phyloP scores from a whole-genome alignment of 1,140 invertebrate genomes.

The Melipona quadrifasciata region DNA sequence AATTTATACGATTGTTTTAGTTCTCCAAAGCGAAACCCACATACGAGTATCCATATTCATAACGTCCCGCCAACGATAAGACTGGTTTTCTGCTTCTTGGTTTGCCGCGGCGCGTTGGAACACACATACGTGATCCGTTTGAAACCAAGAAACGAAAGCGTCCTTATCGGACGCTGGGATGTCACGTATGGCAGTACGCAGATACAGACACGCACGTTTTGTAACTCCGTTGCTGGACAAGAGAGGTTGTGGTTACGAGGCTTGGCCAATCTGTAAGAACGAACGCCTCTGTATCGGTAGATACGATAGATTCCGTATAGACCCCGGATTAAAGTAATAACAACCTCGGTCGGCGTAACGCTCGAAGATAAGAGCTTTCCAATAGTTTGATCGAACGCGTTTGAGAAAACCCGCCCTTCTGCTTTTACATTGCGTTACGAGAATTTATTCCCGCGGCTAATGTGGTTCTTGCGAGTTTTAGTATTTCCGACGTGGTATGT shows the following conservation, averaged over 20 bases:
- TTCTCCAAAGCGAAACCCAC: background rate
- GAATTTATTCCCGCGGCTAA: conserved; percentile 2
- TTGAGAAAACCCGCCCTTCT: background rate
- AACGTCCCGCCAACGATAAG: conserved; percentile 12
- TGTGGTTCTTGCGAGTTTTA: background rate
- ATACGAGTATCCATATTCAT: conserved; percentile 7
- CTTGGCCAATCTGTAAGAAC: background rate
- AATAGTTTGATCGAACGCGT: conserved; percentile 1
- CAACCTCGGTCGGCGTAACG: background rate
- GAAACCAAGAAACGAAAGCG: conserved; percentile 2
- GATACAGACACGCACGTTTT: background rate
- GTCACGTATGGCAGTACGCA: background rate
- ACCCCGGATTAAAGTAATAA: conserved; percentile 7
- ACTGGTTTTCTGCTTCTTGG: conserved; percentile 17
- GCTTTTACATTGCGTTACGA: background rate
- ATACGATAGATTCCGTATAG: background rate
- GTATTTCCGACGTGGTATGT: background rate
- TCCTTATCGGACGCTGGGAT: conserved; percentile 7
- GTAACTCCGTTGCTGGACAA: background rate
- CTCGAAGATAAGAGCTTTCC: conserved; percentile 1
- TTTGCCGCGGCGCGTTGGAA: background rate
- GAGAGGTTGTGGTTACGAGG: background rate
- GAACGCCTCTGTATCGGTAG: background rate
- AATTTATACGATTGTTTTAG: conserved; percentile 2
- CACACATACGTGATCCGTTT: conserved; percentile 37